These are phyloP conservation scores for Cololabis saira DNA, from an alignment of 2,113 vertebrate species.

Conservation along the genomic window DNA sequence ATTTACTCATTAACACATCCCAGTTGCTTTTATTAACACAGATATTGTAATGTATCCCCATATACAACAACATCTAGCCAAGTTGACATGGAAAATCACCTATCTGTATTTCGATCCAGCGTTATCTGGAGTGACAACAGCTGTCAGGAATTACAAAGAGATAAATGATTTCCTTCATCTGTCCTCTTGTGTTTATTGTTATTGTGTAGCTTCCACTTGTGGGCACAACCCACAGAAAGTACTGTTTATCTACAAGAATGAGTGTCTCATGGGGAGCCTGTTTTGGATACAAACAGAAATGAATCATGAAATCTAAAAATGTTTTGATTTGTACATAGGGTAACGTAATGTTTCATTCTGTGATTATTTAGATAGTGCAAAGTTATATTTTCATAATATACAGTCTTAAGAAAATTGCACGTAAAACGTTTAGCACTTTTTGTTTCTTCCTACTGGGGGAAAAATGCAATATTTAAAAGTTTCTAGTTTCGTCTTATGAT, in stretches of 20 bases:
- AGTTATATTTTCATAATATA: background rate
- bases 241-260: conserved; percentile 1
- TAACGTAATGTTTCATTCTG: background rate
- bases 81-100: too few species aligned
- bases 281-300: background rate
- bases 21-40: too few species aligned
- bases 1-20: too few species aligned
- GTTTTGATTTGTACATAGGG: background rate
- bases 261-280: background rate
- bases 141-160: too few species aligned
- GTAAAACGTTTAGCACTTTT: too few species aligned
- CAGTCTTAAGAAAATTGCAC: too few species aligned
- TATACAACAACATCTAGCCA: too few species aligned
- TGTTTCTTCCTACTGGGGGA: background rate
- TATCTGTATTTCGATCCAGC: too few species aligned
- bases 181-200: background rate
- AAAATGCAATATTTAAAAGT: background rate
- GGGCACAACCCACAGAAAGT: background rate
- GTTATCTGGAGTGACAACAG: too few species aligned
- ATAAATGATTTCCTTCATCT: too few species aligned
- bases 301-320: background rate
- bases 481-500: background rate
- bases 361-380: background rate
- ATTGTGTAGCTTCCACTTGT: background rate
- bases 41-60: background rate